Percentiles rank a stretch among this genome's conserved stretches.
Evolutionary conservation across 2,888 invertebrate genomes (phyloP).

Genomic region (Esperia sulphurella): DNA sequence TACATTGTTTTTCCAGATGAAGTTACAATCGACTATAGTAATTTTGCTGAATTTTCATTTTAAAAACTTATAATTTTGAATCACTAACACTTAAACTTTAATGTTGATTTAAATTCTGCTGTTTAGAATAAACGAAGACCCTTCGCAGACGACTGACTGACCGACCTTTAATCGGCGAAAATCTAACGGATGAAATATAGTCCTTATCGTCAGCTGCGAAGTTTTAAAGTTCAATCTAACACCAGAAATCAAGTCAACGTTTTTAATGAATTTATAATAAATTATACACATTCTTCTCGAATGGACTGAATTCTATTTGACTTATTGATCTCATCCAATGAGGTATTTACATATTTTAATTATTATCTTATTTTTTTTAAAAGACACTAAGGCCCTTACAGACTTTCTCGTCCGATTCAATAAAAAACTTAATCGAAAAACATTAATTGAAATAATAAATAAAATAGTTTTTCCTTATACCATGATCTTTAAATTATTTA

Average conservation of each 20-base stretch:
- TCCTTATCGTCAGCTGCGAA: no score
- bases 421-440: no score
- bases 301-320: slow-evolving; percentile 43
- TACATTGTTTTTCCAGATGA: no score
- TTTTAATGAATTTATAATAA: slow-evolving; percentile 4
- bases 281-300: slow-evolving; percentile 27
- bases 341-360: slow-evolving; percentile 19
- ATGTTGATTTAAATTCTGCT: neutral
- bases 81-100: neutral
- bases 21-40: no score
- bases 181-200: no score
- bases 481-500: no score
- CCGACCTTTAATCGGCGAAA: no score
- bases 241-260: neutral
- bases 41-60: neutral
- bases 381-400: slow-evolving; percentile 10
- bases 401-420: no score
- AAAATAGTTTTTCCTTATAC: no score
- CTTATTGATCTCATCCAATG: slow-evolving; percentile 48
- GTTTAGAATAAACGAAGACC: neutral
- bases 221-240: no score
- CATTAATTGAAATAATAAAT: no score
- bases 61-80: neutral
- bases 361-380: slow-evolving; percentile 21
- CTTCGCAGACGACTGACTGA: neutral